Evolutionary conservation across 2,797 vertebrate genomes (phyloP).

Genomic region (Sebastes diploproa): DNA sequence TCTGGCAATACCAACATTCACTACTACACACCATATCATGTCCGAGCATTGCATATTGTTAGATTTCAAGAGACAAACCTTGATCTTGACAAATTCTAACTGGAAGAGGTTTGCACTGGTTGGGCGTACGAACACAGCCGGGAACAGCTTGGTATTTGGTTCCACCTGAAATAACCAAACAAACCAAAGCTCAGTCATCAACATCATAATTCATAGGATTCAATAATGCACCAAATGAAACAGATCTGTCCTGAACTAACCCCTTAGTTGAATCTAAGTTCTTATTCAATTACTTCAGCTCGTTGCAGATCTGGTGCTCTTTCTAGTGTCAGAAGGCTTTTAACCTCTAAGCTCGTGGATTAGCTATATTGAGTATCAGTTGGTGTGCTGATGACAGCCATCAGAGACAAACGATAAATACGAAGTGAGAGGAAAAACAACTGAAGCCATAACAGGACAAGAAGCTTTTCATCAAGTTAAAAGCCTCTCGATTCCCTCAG

Average conservation of each 20-base stretch:
- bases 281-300: neutral
- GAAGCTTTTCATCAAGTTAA: conserved; percentile 39
- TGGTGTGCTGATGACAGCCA: conserved; percentile 22
- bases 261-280: neutral
- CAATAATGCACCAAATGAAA: neutral
- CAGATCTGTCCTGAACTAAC: neutral
- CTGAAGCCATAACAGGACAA: neutral
- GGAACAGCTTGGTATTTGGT: conserved; percentile 95
- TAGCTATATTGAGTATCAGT: conserved; percentile 2
- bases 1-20: neutral
- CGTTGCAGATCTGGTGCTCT: neutral
- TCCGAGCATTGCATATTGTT: conserved; percentile 19
- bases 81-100: conserved; percentile 95
- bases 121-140: conserved; percentile 93
- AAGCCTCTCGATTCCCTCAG: conserved; percentile 11
- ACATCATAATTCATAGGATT: neutral
- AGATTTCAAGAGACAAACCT: conserved; percentile 80
- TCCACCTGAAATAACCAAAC: conserved; percentile 85
- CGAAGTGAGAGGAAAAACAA: conserved; percentile 3
- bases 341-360: conserved; percentile 2
- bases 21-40: neutral
- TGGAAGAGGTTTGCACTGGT: conserved; percentile 95
- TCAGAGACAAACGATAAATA: conserved; percentile 17
- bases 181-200: neutral
- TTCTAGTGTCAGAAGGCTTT: neutral